These are phyloP conservation scores for Cataglyphis albicans DNA, from an alignment of 2,888 invertebrate species.

Conservation along the genomic window DNA sequence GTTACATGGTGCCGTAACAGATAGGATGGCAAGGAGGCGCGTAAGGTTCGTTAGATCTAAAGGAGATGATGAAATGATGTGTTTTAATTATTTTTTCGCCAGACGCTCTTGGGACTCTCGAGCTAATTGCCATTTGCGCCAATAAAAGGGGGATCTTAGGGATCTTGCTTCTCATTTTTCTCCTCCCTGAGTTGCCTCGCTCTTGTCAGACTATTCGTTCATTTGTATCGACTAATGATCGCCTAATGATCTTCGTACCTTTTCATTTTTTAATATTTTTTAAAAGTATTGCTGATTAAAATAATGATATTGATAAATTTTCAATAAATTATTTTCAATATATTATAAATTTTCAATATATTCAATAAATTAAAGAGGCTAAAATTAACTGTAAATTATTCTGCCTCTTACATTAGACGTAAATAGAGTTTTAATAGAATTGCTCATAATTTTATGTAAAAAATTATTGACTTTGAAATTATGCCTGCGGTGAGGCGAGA, in stretches of 20 bases:
- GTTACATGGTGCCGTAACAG: slow-evolving; percentile 40
- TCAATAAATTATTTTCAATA: too few relatives aligned
- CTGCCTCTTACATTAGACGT: background rate
- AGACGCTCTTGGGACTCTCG: slow-evolving; percentile 66
- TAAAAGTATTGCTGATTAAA: background rate
- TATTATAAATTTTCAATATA: too few relatives aligned
- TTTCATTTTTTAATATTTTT: background rate
- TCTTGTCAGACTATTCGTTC: slow-evolving; percentile 18
- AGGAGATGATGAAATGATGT: slow-evolving; percentile 67
- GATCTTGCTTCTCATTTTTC: slow-evolving; percentile 1
- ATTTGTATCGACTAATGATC: slow-evolving; percentile 35
- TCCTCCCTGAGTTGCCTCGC: background rate
- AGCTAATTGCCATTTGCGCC: slow-evolving; percentile 76
- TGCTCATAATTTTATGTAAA: background rate
- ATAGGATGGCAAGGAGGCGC: slow-evolving; percentile 19
- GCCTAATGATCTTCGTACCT: slow-evolving; percentile 60
- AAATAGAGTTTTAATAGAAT: background rate
- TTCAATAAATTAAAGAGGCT: background rate
- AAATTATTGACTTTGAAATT: slow-evolving; percentile 20
- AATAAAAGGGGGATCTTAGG: slow-evolving; percentile 72
- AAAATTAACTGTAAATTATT: background rate
- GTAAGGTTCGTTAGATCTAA: slow-evolving; percentile 65
- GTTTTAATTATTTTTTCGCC: slow-evolving; percentile 70
- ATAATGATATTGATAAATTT: background rate
- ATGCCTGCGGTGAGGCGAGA: background rate